Evolutionary conservation across 1,140 invertebrate species (phyloP), one percentile per base, ranked within the genome.

Genomic region (Charaxes varanes): DNA sequence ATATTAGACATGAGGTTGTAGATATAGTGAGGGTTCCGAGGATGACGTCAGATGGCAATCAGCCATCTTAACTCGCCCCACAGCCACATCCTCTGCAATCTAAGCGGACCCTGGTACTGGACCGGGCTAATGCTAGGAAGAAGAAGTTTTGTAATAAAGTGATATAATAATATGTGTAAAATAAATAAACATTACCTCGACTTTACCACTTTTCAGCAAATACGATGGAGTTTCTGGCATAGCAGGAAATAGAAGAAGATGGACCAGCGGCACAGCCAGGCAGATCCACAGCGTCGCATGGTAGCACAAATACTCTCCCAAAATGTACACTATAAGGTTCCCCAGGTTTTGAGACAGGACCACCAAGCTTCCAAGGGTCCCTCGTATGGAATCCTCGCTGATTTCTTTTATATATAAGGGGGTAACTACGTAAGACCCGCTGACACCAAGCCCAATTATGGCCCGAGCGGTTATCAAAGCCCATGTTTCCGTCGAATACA

Each of bases 221-320:
- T 62, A 81, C 7, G 74, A 79, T 0, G 77, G 77, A 0, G 74
- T 77, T 7, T 81, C 77, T 1, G 77, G 77, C 74, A 81, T 77
- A 0, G 64, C 49, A 0, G 54, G 57, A 30, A 78, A 78, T 17
- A 76, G 26, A 2, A 78, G 23, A 26, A 78, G 19, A 52, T 81
- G 77, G 7, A 81, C 12, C 7, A 81, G 22, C 1, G 77, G 77
- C 8, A 81, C 62, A 0, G 64, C 53, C 28, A 78, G 38, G 21
- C 70, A 72, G 1, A 77, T 67, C 73, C 77, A 81, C 13, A 78
- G 32, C 3, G 53, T 69, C 2, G 60, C 62, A 5, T 72, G 45
- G 34, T 81, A 81, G 24, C 67, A 66, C 37, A 81, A 10, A 28
- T 81, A 78, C 15, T 74, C 73, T 7, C 73, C 73, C 33, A 78